Base-by-base conservation (phyloP, 2,113 vertebrate genomes). In the Sturnus vulgaris region DNA sequence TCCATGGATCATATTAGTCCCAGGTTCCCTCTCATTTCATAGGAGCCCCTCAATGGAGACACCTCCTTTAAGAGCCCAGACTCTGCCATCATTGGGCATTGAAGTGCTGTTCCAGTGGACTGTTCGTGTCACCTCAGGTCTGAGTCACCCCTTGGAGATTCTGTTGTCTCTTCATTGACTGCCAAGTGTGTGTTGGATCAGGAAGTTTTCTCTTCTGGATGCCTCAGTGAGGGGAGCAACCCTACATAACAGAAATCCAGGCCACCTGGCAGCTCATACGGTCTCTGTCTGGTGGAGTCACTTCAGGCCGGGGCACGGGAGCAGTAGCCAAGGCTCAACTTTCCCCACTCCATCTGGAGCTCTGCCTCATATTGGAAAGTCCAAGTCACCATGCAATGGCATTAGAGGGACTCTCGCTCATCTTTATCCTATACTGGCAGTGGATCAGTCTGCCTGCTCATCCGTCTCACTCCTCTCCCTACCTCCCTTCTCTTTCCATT, bases 311-410 rank as follows among this genome's bases (percentile, higher is more conserved):
- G 59, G 59, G 9, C 64, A 65, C 5, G 28, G 30, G 5, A 83
- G 55, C n/a, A 46, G 52, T 53, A 92, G 86, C 78, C 55, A 69
- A 88, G 39, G 60, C 30, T 77, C 56, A 79, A 72, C 40, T 60
- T 91, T 52, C 53, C 42, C 52, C 39, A 19, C 59, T 76, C 78
- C 66, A 42, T 66, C 59, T 91, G 86, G 49, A 87, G 42, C n/a
- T 52, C 55, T 84, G 61, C 70, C 88, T 86, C 37, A 3, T 16
- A 1, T 19, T 94, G 92, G 89, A 95, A 97, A 94, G 69, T 96
- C 81, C 78, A 73, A 66, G 60, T 90, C 86, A 91, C 82, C 5
- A 7, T 0, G 6, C 64, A 86, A 4, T 50, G 61, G 56, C 12
- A 2, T 66, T 60, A 50, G 64, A 88, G 52, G 24, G 79, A 40